Conservation (phyloP, 1,140 invertebrate genomes). For the Chrysoperla carnea region DNA sequence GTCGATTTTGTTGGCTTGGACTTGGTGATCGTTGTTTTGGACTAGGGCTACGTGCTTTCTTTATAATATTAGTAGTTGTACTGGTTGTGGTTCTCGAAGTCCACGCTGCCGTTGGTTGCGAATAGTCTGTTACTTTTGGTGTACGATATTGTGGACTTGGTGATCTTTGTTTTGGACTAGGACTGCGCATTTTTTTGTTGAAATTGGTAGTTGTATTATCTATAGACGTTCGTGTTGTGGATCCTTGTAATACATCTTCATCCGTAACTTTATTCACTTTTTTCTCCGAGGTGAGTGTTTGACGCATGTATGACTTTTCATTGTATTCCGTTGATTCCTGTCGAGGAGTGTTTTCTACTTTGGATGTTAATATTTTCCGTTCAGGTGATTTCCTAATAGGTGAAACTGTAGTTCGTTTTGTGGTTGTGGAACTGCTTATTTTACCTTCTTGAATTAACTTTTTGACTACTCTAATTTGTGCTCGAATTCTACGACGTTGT, state of each 20-base stretch:
- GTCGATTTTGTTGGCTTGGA: neutral
- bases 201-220: too few relatives aligned
- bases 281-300: too few relatives aligned
- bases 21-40: neutral
- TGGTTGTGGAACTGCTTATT: slow-evolving; percentile 21
- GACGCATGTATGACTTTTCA: too few relatives aligned
- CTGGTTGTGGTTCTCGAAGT: neutral
- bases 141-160: neutral
- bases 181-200: neutral
- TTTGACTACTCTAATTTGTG: slow-evolving; percentile 50
- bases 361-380: neutral
- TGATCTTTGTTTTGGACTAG: neutral
- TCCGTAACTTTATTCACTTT: too few relatives aligned
- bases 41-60: neutral
- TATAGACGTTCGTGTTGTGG: too few relatives aligned
- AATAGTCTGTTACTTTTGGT: neutral
- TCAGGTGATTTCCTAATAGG: slow-evolving; percentile 1
- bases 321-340: too few relatives aligned
- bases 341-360: too few relatives aligned
- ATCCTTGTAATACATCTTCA: too few relatives aligned
- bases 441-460: slow-evolving; percentile 30
- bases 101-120: neutral
- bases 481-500: slow-evolving; percentile 47
- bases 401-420: slow-evolving; percentile 19
- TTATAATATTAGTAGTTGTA: neutral